Conservation (phyloP, 1,140 invertebrate genomes). For the Hydropsyche tenuis region DNA sequence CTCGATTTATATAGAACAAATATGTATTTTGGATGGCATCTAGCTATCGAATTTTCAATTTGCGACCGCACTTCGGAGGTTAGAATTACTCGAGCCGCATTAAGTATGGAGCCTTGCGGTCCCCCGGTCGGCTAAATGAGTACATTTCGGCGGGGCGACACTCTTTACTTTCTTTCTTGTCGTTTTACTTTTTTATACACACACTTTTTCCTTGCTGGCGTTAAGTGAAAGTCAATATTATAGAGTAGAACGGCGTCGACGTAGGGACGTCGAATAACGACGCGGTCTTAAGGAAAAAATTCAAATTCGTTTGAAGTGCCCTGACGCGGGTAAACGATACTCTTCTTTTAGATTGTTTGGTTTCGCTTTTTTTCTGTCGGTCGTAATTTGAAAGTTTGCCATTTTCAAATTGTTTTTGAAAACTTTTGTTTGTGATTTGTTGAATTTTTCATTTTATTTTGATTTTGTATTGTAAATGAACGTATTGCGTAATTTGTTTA, state of each 20-base stretch:
- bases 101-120: not conserved
- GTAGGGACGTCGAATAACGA: not conserved
- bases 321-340: not conserved
- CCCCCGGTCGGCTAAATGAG: not conserved
- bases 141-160: not conserved
- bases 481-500: too few relatives aligned
- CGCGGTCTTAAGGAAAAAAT: not conserved
- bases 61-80: not conserved
- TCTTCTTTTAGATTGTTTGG: too few relatives aligned
- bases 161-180: not conserved
- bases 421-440: too few relatives aligned
- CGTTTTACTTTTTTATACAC: not conserved
- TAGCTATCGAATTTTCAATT: not conserved
- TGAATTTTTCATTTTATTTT: too few relatives aligned
- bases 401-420: too few relatives aligned
- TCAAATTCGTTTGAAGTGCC: conserved; percentile 1
- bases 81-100: not conserved
- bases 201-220: too few relatives aligned
- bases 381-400: too few relatives aligned
- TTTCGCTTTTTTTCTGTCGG: too few relatives aligned
- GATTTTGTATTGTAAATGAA: too few relatives aligned
- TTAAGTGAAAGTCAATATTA: conserved; percentile 17
- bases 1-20: too few relatives aligned
- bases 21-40: not conserved
- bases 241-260: not conserved